These are phyloP conservation scores for Gallinago stenura DNA, from an alignment of 2,797 vertebrate species.

Conservation along the genomic window DNA sequence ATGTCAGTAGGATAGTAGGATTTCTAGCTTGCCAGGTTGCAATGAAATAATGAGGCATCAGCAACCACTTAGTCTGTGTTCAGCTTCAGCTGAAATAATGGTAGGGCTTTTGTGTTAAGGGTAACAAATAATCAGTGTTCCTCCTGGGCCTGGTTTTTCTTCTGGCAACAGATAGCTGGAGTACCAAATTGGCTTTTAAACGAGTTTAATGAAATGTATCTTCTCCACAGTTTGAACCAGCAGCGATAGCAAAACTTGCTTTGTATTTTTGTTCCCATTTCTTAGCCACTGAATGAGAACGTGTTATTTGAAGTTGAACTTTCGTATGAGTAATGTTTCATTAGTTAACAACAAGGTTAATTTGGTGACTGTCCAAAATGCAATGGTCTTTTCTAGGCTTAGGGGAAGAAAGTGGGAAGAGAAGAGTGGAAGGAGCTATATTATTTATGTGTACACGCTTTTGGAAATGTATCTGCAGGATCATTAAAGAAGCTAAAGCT, in stretches of 20 bases:
- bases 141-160: background rate
- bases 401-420: background rate
- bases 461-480: background rate
- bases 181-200: background rate
- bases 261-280: background rate
- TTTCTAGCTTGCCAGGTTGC: background rate
- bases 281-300: background rate
- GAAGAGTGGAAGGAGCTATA: background rate
- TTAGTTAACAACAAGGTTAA: background rate
- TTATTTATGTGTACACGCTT: rapidly evolving
- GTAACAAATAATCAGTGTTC: background rate
- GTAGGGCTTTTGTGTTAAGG: background rate
- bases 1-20: background rate
- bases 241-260: background rate
- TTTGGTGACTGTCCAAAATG: background rate
- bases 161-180: background rate
- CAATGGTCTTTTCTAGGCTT: background rate
- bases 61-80: constrained; percentile 5
- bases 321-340: background rate
- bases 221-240: background rate
- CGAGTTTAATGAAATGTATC: background rate
- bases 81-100: background rate
- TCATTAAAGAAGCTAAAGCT: background rate
- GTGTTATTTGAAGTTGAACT: background rate
- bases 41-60: background rate